Conservation (phyloP, 2,113 vertebrate species). For the Myotis brandtii region DNA sequence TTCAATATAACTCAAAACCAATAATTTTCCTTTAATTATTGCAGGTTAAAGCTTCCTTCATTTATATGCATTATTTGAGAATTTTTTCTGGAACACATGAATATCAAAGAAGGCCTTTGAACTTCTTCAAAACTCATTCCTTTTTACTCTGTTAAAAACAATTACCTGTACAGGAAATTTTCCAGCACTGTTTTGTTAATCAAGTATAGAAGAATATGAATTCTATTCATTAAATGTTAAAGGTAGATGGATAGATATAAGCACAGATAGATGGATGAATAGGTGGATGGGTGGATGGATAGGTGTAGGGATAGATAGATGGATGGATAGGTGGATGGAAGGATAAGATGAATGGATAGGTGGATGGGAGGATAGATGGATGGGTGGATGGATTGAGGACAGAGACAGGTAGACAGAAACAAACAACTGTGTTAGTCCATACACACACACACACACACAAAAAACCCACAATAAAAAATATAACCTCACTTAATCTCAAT, state of each 20-base stretch:
- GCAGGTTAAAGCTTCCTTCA: slow-evolving; percentile 58
- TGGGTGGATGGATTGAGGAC: not conserved
- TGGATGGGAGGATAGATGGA: too few species aligned
- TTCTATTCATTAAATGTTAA: not conserved
- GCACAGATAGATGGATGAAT: too few species aligned
- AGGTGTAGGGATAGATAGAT: too few species aligned
- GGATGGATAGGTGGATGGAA: too few species aligned
- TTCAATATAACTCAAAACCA: slow-evolving; percentile 33
- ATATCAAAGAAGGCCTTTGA: slow-evolving; percentile 63
- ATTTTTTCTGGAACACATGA: slow-evolving; percentile 50
- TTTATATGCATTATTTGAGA: slow-evolving; percentile 71
- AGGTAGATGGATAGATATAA: not conserved
- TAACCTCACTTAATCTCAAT: not conserved
- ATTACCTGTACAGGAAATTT: not conserved
- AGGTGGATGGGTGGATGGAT: too few species aligned
- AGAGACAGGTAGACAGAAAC: not conserved
- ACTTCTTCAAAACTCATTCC: slow-evolving; percentile 42
- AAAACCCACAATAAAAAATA: not conserved
- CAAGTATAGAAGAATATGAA: not conserved
- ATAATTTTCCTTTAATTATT: slow-evolving; percentile 57
- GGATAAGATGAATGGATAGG: not conserved
- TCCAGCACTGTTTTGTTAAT: not conserved
- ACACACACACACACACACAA: not conserved
- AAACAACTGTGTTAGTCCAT: not conserved
- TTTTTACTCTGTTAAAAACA: slow-evolving; percentile 43